Evolutionary conservation across 2,113 vertebrate species (phyloP).

Genomic region (Salvelinus namaycush): DNA sequence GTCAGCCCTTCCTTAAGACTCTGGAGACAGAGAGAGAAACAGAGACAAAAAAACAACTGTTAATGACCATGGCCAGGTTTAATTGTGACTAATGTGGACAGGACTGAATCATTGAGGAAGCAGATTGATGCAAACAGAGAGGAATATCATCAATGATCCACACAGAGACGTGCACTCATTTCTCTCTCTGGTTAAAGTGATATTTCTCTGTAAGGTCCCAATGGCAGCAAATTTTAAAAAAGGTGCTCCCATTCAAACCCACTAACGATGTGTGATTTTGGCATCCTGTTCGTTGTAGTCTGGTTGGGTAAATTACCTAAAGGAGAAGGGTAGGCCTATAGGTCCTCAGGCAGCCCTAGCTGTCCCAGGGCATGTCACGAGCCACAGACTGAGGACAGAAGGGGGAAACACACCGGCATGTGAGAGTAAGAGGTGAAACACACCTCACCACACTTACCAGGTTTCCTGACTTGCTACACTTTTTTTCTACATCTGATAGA

Average conservation of each 20-base stretch:
- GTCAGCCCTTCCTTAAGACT: slow-evolving; percentile 83
- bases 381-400: slow-evolving; percentile 78
- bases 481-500: not conserved
- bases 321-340: slow-evolving; percentile 58
- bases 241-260: too few relatives aligned
- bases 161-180: too few relatives aligned
- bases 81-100: too few relatives aligned
- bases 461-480: not conserved
- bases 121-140: too few relatives aligned
- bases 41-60: not conserved
- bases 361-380: slow-evolving; percentile 79
- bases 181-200: too few relatives aligned
- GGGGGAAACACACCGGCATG: slow-evolving; percentile 60
- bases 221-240: too few relatives aligned
- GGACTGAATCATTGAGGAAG: too few relatives aligned
- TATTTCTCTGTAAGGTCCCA: too few relatives aligned
- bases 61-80: not conserved
- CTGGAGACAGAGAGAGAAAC: slow-evolving; percentile 47
- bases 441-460: not conserved
- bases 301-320: slow-evolving; percentile 68
- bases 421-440: slow-evolving; percentile 26
- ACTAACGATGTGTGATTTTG: too few relatives aligned
- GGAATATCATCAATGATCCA: too few relatives aligned
- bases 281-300: slow-evolving; percentile 4
- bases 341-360: slow-evolving; percentile 70